These are phyloP conservation scores for Eremobia ochroleuca DNA, from an alignment of 2,888 invertebrate species.

Conservation along the genomic window DNA sequence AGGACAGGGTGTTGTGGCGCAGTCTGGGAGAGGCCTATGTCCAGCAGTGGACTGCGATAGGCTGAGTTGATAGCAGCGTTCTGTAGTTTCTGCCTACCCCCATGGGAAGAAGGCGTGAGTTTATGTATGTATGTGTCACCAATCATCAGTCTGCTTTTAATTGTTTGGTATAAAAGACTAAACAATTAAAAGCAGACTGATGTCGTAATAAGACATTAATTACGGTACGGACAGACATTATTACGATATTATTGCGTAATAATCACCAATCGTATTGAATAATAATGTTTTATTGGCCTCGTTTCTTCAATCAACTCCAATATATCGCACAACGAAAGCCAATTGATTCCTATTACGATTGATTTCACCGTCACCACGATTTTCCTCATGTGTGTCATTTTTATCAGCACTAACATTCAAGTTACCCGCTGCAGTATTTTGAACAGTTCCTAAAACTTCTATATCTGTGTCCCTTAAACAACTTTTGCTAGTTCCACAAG, in stretches of 20 bases:
- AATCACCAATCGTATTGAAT: slow-evolving; percentile 9
- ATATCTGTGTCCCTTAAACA: slow-evolving; percentile 45
- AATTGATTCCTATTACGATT: slow-evolving; percentile 52
- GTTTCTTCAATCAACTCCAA: slow-evolving; percentile 55
- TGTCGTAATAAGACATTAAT: too few species aligned
- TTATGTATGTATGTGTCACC: too few species aligned
- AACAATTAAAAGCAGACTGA: too few species aligned
- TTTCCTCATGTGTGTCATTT: slow-evolving; percentile 10
- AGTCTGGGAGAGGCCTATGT: too few species aligned
- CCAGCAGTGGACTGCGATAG: too few species aligned
- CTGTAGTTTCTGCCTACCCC: too few species aligned
- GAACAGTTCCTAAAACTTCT: slow-evolving; percentile 47
- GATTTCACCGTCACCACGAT: slow-evolving; percentile 10
- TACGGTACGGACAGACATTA: background rate
- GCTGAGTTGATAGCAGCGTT: too few species aligned
- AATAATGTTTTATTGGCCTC: slow-evolving; percentile 42
- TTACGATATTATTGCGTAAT: slow-evolving; percentile 15
- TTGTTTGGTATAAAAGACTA: too few species aligned
- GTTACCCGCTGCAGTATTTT: slow-evolving; percentile 22
- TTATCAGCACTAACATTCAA: slow-evolving; percentile 26
- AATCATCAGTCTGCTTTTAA: background rate
- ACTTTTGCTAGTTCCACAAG: slow-evolving; percentile 53
- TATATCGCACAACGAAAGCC: slow-evolving; percentile 44
- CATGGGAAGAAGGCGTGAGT: too few species aligned
- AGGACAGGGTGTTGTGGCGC: too few species aligned